Base-by-base conservation (phyloP, 2,113 vertebrate genomes). In the Blennius ocellaris region DNA sequence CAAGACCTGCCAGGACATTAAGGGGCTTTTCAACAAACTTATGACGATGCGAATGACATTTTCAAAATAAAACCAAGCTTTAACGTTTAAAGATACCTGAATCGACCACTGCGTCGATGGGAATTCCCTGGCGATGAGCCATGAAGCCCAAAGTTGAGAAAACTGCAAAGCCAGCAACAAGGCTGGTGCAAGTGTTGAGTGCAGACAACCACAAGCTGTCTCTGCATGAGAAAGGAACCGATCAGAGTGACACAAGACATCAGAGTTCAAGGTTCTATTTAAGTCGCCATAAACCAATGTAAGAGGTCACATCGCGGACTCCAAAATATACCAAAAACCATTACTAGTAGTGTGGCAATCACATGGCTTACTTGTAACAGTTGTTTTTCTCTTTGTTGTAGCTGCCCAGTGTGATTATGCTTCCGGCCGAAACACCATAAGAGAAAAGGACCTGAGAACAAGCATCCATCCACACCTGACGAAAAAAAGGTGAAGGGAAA, bases 111-210 rank as follows among this genome's bases (percentile, higher is more conserved):
- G 51, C 69, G 12, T 75, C 37, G 36, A 91, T 84, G 48, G 80
- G 39, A 30, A 88, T 41, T 36, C 73, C 81, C 48, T 90, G 84
- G 48, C 79, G 54, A 7, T 84, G n/a, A 6, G 89, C 75, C 86
- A 91, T 91, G 82, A 87, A 92, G 17, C 90, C 89, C 47, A 92
- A 54, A 56, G 68, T 39, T 12, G 83, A 68, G 66, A 85, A 85
- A 58, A 85, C 71, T 0, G 61, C 68, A 3, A 85, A 81, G 7
- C 75, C 85, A 2, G 89, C 73, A 8, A 75, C 49, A 5, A 81
- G 75, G 38, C 83, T 85, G 56, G 83, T 85, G 66, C 47, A 0
- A n/a, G 74, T 81, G 53, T 85, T 85, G 8, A 85, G 82, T 5
- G 8, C 37, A 68, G 74, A 85, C 55, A 85, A 51, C 82, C 82